phyloP scores from a whole-genome alignment of 2,113 vertebrate species.

The Bettongia penicillata region DNA sequence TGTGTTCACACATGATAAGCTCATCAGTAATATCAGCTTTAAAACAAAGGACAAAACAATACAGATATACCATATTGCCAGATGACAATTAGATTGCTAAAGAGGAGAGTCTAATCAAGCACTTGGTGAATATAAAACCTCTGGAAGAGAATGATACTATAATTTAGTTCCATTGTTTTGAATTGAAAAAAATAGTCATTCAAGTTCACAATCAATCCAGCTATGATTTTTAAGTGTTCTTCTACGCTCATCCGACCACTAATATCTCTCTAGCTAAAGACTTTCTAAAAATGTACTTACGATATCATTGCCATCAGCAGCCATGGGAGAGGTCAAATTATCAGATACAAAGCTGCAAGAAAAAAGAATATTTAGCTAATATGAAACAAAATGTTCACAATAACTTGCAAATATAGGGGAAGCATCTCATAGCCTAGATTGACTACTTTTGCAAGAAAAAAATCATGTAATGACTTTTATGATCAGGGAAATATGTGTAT shows the following conservation, averaged over 20 bases:
- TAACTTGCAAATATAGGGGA: neutral
- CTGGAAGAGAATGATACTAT: neutral
- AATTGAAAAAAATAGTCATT: neutral
- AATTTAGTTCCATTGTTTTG: neutral
- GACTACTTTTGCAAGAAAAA: conserved; percentile 12
- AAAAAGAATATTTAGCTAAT: conserved; percentile 62
- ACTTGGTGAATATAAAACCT: neutral
- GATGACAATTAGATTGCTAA: neutral
- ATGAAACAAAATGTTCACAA: conserved; percentile 25
- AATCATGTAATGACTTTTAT: conserved; percentile 11
- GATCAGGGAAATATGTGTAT: neutral
- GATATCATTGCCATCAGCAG: conserved; percentile 87
- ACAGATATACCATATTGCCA: neutral
- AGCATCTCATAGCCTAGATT: neutral
- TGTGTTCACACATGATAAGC: neutral
- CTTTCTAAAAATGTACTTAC: conserved; percentile 85
- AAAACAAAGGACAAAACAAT: neutral
- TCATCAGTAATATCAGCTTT: neutral
- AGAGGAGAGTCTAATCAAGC: conserved; percentile 25
- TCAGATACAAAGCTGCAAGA: conserved; percentile 80
- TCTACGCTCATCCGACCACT: neutral
- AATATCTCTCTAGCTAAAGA: neutral
- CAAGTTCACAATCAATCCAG: neutral
- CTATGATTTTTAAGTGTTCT: conserved; percentile 13
- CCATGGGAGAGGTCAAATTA: conserved; percentile 85